A percentile compares a stretch with the other conserved stretches of the same genome.
Evolutionary conservation across 2,797 vertebrate species (phyloP).

Genomic region (Protosalanx chinensis): DNA sequence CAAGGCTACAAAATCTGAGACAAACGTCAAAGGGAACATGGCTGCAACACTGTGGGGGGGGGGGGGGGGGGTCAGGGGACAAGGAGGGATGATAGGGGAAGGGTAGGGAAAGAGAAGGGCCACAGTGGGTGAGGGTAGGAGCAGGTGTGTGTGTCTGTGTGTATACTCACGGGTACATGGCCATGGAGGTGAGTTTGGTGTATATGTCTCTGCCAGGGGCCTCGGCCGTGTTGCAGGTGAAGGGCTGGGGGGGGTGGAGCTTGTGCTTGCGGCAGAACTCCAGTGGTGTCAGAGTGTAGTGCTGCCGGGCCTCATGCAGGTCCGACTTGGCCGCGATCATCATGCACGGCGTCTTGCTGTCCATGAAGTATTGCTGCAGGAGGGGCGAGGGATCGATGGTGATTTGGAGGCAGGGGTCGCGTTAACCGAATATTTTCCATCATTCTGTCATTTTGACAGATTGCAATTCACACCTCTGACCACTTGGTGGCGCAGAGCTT

Average conservation of each 20-base stretch:
- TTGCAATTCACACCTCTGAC: too few species aligned
- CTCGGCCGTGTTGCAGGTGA: slow-evolving; percentile 87
- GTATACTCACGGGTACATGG: slow-evolving; percentile 98
- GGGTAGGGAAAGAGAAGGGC: not conserved
- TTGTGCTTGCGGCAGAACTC: slow-evolving; percentile 98
- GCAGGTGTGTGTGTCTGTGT: not conserved
- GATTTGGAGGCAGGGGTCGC: not conserved
- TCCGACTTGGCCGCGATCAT: slow-evolving; percentile 92
- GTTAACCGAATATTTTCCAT: too few species aligned
- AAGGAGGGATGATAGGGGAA: not conserved
- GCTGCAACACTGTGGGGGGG: too few species aligned
- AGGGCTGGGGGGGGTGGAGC: slow-evolving; percentile 95
- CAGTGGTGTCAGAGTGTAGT: slow-evolving; percentile 82
- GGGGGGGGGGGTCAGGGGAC: not conserved
- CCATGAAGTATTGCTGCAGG: slow-evolving; percentile 91
- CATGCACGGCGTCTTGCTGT: slow-evolving; percentile 94
- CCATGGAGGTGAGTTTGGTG: slow-evolving; percentile 96
- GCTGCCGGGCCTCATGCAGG: slow-evolving; percentile 91
- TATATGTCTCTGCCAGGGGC: slow-evolving; percentile 90
- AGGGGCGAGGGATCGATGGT: not conserved
- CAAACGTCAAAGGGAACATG: too few species aligned
- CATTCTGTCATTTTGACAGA: too few species aligned
- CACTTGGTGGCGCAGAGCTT: too few species aligned
- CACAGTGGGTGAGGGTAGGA: not conserved
- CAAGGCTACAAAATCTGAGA: too few species aligned